Evolutionary conservation across 2,797 vertebrate genomes (phyloP).

Genomic region (Chrosomus eos): DNA sequence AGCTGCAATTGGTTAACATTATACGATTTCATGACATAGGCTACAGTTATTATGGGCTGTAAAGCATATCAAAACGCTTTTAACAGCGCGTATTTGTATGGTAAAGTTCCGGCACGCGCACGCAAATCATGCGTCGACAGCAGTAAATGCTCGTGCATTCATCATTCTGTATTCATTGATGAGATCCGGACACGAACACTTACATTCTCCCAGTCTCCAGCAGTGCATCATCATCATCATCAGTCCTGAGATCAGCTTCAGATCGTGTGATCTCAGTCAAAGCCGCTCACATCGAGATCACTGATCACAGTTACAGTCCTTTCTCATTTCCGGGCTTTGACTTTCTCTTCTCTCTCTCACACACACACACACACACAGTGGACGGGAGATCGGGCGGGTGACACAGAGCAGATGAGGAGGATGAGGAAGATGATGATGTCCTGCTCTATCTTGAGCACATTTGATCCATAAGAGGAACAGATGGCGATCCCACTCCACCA

Average conservation of each 20-base stretch:
- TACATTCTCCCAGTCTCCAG: not conserved
- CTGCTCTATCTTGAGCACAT: conserved; percentile 54
- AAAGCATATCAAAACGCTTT: not conserved
- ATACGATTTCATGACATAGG: not conserved
- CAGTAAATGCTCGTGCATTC: not conserved
- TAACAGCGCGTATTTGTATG: not conserved
- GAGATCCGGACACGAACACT: not conserved
- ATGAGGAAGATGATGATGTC: conserved; percentile 27
- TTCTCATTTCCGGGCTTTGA: conserved; percentile 50
- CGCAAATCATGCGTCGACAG: not conserved
- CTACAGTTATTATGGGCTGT: not conserved
- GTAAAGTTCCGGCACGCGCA: not conserved
- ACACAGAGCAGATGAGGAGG: conserved; percentile 38
- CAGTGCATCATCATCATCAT: conserved; percentile 21
- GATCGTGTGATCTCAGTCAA: not conserved
- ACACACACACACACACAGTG: not conserved
- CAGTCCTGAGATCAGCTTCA: not conserved
- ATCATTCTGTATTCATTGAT: not conserved
- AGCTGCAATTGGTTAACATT: not conserved
- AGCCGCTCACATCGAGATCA: not conserved
- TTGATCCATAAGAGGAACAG: conserved; percentile 63
- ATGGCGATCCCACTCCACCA: conserved; percentile 68
- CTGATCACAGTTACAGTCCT: not conserved
- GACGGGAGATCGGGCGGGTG: conserved; percentile 21
- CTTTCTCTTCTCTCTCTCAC: conserved; percentile 40